These are phyloP conservation scores for Beris chalybata DNA, from an alignment of 2,888 invertebrate species.

Conservation along the genomic window DNA sequence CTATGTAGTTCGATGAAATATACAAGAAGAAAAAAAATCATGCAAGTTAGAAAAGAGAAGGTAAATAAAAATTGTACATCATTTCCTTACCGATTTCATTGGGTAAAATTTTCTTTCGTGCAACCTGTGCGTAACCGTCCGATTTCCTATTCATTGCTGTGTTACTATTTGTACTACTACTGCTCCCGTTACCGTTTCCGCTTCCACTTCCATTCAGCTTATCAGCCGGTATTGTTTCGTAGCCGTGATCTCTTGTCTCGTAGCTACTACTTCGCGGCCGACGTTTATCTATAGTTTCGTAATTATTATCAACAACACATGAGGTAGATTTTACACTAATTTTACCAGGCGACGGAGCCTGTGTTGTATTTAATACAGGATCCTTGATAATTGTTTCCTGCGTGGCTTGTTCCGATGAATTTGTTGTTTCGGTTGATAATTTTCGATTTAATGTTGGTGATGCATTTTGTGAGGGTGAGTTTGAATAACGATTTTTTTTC, in stretches of 20 bases:
- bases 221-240: slow-evolving; percentile 61
- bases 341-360: slow-evolving; percentile 48
- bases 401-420: slow-evolving; percentile 23
- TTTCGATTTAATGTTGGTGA: slow-evolving; percentile 50
- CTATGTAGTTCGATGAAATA: no score
- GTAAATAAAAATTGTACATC: not conserved
- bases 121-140: slow-evolving; percentile 53
- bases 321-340: slow-evolving; percentile 57
- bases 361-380: slow-evolving; percentile 41
- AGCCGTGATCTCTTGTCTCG: slow-evolving; percentile 62
- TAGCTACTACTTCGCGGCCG: slow-evolving; percentile 53
- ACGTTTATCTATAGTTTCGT: slow-evolving; percentile 63
- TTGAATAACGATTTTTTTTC: slow-evolving; percentile 55
- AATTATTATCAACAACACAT: slow-evolving; percentile 58
- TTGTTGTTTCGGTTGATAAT: slow-evolving; percentile 24
- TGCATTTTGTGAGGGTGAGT: slow-evolving; percentile 51
- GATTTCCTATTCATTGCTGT: slow-evolving; percentile 51
- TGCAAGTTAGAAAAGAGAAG: slow-evolving; percentile 2
- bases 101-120: slow-evolving; percentile 18
- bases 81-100: slow-evolving; percentile 28
- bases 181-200: slow-evolving; percentile 2
- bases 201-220: slow-evolving; percentile 35
- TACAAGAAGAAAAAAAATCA: not conserved
- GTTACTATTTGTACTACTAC: slow-evolving; percentile 37
- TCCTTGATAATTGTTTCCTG: slow-evolving; percentile 39